A percentile compares a stretch with the other conserved stretches of the same genome.
Conservation (phyloP, 1,140 invertebrate genomes). For the Leptinotarsa undecemlineata region DNA sequence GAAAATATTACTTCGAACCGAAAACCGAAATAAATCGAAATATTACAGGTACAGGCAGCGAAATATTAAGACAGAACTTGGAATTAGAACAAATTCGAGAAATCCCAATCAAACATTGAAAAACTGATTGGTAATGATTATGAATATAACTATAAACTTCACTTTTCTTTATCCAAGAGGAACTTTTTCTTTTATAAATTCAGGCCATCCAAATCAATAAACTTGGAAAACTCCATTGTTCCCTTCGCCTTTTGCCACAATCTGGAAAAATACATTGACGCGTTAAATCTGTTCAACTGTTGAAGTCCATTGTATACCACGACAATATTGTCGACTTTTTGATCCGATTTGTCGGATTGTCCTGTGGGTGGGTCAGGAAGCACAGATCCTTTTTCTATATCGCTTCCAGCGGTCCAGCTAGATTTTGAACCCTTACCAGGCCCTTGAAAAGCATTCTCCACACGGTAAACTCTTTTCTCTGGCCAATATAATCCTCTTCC, state of each 20-base stretch:
- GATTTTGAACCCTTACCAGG: neutral
- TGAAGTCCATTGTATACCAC: constrained; percentile 47
- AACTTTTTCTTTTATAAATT: no score
- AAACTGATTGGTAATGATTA: no score
- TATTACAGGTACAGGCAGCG: no score
- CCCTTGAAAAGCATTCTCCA: neutral
- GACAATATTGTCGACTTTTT: constrained; percentile 57
- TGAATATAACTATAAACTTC: no score
- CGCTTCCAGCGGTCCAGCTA: constrained; percentile 42
- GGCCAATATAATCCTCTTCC: constrained; percentile 53
- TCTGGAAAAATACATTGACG: constrained; percentile 43
- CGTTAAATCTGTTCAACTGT: constrained; percentile 43
- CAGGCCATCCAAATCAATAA: no score
- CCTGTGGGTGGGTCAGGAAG: constrained; percentile 52
- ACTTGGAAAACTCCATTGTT: no score
- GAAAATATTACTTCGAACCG: no score
- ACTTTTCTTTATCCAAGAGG: no score
- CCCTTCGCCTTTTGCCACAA: neutral
- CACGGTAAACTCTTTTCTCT: constrained; percentile 9
- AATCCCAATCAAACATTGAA: no score
- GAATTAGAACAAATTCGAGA: no score
- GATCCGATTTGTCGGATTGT: constrained; percentile 56
- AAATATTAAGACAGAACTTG: no score
- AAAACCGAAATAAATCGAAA: no score
- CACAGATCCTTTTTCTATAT: constrained; percentile 54